Evolutionary conservation across 1,140 invertebrate species (phyloP).

Genomic region (Venturia canescens): DNA sequence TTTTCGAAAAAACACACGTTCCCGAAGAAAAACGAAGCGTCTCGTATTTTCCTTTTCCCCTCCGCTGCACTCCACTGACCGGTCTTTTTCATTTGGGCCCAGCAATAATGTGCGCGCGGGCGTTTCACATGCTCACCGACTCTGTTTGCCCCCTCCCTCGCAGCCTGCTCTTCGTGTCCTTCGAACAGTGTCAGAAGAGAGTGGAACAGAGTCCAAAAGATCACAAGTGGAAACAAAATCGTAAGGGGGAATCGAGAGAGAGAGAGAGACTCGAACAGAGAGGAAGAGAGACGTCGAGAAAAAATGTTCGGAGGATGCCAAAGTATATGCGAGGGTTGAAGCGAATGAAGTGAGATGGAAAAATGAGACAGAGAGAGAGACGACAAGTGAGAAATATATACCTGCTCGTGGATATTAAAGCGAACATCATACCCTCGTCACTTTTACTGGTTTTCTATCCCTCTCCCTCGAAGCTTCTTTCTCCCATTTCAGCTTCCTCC

Average conservation of each 20-base stretch:
- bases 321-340: constrained; percentile 34
- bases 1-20: no score
- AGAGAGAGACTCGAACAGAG: neutral
- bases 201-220: neutral
- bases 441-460: constrained; percentile 65
- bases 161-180: neutral
- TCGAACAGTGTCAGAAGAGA: neutral
- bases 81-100: neutral
- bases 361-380: constrained; percentile 53
- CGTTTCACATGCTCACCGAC: constrained; percentile 2
- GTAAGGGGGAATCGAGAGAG: neutral
- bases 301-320: constrained; percentile 11
- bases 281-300: neutral
- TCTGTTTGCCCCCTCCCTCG: constrained; percentile 7
- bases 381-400: constrained; percentile 69
- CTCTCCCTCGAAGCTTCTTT: constrained; percentile 18
- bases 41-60: neutral
- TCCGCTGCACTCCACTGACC: neutral
- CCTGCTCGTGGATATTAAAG: constrained; percentile 75
- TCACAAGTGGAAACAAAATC: neutral
- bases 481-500: constrained; percentile 21
- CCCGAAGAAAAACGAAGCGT: no score
- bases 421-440: constrained; percentile 76
- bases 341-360: constrained; percentile 39
- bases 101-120: neutral